These are phyloP conservation scores for Drosophila nebulosa DNA, from an alignment of 1,140 invertebrate genomes.

Conservation along the genomic window DNA sequence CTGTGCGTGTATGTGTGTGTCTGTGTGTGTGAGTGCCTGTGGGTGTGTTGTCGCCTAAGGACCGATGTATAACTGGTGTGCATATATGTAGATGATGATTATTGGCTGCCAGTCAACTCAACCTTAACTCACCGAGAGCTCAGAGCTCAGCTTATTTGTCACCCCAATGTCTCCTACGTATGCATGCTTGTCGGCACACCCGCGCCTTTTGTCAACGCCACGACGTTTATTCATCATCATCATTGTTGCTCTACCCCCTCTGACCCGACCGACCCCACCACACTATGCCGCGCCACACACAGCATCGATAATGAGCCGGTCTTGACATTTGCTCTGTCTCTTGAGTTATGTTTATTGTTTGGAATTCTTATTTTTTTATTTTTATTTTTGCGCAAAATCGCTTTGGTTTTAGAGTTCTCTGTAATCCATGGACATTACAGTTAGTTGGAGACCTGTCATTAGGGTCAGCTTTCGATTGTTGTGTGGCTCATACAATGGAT, in stretches of 20 bases:
- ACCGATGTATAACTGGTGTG: neutral
- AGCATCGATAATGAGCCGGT: slow-evolving; percentile 38
- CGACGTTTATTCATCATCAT: slow-evolving; percentile 56
- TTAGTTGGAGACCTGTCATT: slow-evolving; percentile 33
- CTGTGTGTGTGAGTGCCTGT: neutral
- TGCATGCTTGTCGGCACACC: slow-evolving; percentile 26
- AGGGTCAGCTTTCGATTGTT: slow-evolving; percentile 47
- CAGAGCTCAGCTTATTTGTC: slow-evolving; percentile 33
- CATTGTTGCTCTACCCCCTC: neutral
- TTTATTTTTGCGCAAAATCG: slow-evolving; percentile 13
- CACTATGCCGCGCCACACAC: neutral
- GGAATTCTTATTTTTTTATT: slow-evolving; percentile 27
- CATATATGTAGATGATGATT: slow-evolving; percentile 27
- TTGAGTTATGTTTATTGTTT: slow-evolving; percentile 49
- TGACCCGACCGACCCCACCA: neutral
- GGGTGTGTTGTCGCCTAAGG: neutral
- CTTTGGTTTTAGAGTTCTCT: slow-evolving; percentile 8
- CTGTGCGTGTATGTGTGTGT: neutral
- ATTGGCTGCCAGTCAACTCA: slow-evolving; percentile 44
- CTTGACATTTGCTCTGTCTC: slow-evolving; percentile 30
- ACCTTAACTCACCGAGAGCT: slow-evolving; percentile 33
- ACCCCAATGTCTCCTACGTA: slow-evolving; percentile 21
- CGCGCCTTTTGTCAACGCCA: slow-evolving; percentile 22
- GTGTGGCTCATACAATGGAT: neutral
- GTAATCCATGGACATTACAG: slow-evolving; percentile 2